Evolutionary conservation across 2,113 vertebrate species (phyloP).

Genomic region (Ameiurus melas): DNA sequence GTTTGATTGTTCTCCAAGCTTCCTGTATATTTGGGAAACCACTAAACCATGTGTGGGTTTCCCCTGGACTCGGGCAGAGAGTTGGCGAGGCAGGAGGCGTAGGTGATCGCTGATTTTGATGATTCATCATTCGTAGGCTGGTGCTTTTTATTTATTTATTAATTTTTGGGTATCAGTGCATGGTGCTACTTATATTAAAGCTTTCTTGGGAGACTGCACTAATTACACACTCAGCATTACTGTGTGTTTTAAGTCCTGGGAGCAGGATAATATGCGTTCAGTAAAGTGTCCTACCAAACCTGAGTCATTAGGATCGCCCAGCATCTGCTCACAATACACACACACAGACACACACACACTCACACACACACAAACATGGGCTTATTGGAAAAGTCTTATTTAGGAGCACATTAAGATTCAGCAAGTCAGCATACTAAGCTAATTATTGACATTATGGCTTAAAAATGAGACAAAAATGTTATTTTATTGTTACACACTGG

Average conservation of each 20-base stretch:
- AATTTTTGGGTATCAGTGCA: neutral
- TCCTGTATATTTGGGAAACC: neutral
- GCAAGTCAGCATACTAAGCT: neutral
- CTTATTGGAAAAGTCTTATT: neutral
- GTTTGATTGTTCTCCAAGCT: neutral
- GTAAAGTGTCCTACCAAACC: neutral
- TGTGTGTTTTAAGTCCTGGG: neutral
- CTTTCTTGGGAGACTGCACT: neutral
- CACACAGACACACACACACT: neutral
- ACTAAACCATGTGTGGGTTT: neutral
- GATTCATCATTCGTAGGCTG: constrained; percentile 16
- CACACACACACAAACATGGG: neutral
- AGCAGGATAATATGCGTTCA: neutral
- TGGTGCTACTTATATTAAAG: neutral
- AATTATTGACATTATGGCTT: neutral
- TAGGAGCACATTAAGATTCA: constrained; percentile 1
- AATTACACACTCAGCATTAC: constrained; percentile 13
- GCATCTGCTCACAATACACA: neutral
- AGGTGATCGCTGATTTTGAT: neutral
- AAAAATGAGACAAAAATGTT: neutral
- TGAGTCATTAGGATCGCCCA: neutral
- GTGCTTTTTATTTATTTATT: too few species aligned
- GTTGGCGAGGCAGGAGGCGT: neutral
- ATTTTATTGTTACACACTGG: neutral
- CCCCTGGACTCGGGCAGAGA: neutral